Evolutionary conservation across 2,888 invertebrate species (phyloP), one percentile per base, ranked within the genome.

Genomic region (Tetanocera ferruginea): DNA sequence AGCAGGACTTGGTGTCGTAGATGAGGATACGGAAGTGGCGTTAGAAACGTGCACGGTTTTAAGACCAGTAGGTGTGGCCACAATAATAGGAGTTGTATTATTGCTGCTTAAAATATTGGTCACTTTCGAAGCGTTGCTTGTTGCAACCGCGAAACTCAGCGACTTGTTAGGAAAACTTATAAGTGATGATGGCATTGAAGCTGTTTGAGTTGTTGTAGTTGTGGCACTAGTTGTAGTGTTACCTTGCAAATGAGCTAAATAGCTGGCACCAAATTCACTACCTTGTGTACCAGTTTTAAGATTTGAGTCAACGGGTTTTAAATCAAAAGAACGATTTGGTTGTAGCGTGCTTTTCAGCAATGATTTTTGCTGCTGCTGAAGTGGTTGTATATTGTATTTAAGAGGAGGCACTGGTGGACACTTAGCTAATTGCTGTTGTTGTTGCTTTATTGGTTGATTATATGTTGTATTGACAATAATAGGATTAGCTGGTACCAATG

Each of bases 31-130:
- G 4, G 84, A 82, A 9, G 83, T 83, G 17, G 85, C 86, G 31
- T 86, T 82, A 4, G 89, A 87, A 19, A 89, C 87, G 80, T 89
- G 89, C 1, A 89, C 89, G 1, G 89, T 89, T 82, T 90, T 90
- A 6, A 89, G 79, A 28, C 89, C 89, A 37, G 83, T 85, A 2
- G 89, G 87, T 17, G 89, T 89, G 11, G 89, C 86, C 11, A 88
- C 88, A 71, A 89, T 82, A 11, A 88, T 88, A 3, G 88, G 88
- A 1, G 88, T 87, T 81, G 82, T 83, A 67, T 81, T 75, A 43
- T 69, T 75, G 74, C 80, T 84, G n/a, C 83, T 83, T 2, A 80
- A 74, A 11, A 83, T 76, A 76, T 79, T 83, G 43, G 80, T 34
- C 17, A 72, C 43, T 72, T 82, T 82, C 17, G 23, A 70, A 55